phyloP scores from a whole-genome alignment of 2,797 vertebrate species.

The Linurgus olivaceus region DNA sequence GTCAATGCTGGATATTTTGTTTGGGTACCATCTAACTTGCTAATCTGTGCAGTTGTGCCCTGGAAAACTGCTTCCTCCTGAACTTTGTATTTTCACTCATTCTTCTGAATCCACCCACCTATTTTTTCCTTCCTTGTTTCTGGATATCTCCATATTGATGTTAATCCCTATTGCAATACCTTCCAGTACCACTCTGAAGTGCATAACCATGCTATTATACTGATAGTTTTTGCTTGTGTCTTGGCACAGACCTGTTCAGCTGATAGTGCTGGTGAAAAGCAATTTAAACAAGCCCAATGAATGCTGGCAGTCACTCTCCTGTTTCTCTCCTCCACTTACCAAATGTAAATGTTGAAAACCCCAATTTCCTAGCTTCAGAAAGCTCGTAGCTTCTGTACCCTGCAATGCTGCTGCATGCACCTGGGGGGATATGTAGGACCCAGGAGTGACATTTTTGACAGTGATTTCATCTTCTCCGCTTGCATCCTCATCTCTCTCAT shows the following conservation, averaged over 20 bases:
- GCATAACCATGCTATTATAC: background rate
- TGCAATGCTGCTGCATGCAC: background rate
- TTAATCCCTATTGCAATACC: background rate
- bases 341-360: background rate
- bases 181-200: background rate
- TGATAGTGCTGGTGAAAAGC: conserved; percentile 4
- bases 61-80: background rate
- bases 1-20: background rate
- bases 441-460: background rate
- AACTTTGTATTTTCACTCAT: background rate
- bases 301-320: background rate
- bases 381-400: background rate
- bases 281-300: background rate
- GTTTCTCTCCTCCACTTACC: background rate
- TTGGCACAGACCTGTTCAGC: conserved; percentile 1
- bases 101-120: background rate
- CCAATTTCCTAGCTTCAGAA: background rate
- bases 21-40: background rate
- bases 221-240: background rate
- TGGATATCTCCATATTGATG: background rate
- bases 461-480: background rate
- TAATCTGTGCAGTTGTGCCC: background rate
- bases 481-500: background rate
- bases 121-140: background rate
- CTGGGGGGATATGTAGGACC: background rate